phyloP scores from a whole-genome alignment of 2,797 vertebrate genomes.

The Rhabdomys pumilio region DNA sequence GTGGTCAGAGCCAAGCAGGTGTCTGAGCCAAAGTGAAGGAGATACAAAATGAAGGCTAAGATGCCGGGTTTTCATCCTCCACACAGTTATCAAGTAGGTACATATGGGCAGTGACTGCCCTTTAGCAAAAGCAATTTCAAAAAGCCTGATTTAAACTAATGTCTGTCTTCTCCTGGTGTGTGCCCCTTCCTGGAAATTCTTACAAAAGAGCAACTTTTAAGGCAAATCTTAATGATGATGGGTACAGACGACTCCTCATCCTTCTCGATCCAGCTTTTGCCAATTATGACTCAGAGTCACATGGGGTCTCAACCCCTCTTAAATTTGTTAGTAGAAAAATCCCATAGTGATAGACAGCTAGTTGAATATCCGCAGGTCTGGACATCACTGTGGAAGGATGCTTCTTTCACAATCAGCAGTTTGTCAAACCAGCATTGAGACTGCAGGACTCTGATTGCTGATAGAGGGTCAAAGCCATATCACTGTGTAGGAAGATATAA shows the following conservation, averaged over 20 bases:
- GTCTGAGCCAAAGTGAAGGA: not conserved
- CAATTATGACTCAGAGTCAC: not conserved
- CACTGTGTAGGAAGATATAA: not conserved
- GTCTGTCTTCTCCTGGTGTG: not conserved
- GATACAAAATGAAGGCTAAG: not conserved
- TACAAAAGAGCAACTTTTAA: slow-evolving; percentile 46
- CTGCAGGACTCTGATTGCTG: not conserved
- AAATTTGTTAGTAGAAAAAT: slow-evolving; percentile 14
- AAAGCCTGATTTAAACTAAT: not conserved
- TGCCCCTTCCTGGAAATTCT: not conserved
- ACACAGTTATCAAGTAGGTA: not conserved
- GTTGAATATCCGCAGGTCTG: not conserved
- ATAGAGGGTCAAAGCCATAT: not conserved
- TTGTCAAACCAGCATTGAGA: not conserved
- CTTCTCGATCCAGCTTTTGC: not conserved
- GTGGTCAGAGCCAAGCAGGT: not conserved
- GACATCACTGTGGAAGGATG: not conserved
- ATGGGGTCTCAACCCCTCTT: not conserved
- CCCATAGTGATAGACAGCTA: not conserved
- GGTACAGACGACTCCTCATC: not conserved
- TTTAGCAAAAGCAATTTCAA: not conserved
- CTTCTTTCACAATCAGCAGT: not conserved
- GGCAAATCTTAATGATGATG: not conserved
- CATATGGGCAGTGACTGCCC: not conserved
- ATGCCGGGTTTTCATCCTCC: not conserved